Evolutionary conservation across 2,888 invertebrate genomes (phyloP).

Genomic region (Sinotaia quadrata): DNA sequence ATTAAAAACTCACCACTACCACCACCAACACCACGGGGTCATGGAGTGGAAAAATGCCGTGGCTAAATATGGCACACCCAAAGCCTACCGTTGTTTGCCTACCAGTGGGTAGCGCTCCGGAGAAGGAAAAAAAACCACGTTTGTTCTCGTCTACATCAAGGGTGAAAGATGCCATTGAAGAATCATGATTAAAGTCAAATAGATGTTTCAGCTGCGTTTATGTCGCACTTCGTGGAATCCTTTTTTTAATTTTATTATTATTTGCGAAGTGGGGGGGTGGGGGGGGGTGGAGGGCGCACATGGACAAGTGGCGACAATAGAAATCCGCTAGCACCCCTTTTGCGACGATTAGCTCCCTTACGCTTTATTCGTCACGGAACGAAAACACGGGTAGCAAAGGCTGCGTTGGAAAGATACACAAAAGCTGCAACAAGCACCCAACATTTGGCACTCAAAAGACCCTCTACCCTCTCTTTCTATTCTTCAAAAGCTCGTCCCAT

Average conservation of each 20-base stretch:
- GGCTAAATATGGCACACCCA: no score
- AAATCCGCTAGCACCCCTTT: background rate
- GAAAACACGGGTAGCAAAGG: conserved; percentile 6
- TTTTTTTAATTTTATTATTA: background rate
- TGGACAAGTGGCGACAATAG: background rate
- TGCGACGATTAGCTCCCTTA: background rate
- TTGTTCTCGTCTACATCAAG: conserved; percentile 27
- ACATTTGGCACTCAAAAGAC: conserved; percentile 14
- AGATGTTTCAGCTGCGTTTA: conserved; percentile 24
- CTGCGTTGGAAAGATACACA: conserved; percentile 11
- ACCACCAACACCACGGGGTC: no score
- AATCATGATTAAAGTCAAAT: conserved; percentile 45
- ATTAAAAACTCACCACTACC: no score
- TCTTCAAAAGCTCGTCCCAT: background rate
- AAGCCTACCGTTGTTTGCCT: conserved; percentile 11
- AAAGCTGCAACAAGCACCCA: background rate
- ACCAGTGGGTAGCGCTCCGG: conserved; percentile 11
- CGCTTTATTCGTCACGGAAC: conserved; percentile 15
- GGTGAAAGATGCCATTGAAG: conserved; percentile 36
- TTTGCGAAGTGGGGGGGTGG: background rate
- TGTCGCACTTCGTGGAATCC: conserved; percentile 17
- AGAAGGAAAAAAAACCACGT: background rate
- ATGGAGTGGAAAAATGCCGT: no score
- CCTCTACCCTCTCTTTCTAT: background rate
- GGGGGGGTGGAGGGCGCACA: background rate